A percentile compares a stretch with the other conserved stretches of the same genome.
Conservation (phyloP, 1,140 invertebrate genomes). For the Aphaenogaster rudis region DNA sequence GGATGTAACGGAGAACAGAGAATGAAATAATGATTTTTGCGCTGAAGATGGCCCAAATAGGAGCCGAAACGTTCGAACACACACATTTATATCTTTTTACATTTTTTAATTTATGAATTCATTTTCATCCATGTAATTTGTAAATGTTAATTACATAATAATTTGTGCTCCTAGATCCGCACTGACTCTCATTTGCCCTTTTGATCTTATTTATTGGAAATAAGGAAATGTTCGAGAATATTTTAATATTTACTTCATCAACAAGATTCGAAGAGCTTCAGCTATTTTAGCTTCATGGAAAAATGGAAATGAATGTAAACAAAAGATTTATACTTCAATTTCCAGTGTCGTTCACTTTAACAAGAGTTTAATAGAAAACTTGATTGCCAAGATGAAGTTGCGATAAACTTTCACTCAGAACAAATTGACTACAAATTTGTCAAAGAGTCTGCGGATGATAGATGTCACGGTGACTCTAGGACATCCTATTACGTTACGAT, state of each 20-base stretch:
- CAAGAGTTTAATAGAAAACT: conserved; percentile 53
- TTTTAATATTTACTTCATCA: conserved; percentile 32
- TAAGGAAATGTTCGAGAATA: conserved; percentile 2
- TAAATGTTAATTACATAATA: no score
- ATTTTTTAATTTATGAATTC: no score
- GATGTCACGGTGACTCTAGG: conserved; percentile 24
- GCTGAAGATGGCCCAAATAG: no score
- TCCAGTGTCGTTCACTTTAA: conserved; percentile 35
- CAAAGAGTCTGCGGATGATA: conserved; percentile 40
- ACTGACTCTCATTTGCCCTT: no score
- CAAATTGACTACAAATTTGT: conserved; percentile 53
- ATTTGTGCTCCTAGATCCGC: no score
- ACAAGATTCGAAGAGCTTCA: background rate
- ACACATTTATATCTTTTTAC: no score
- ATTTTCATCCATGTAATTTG: no score
- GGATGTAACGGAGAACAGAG: no score
- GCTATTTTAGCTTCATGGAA: conserved; percentile 13
- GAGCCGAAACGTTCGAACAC: no score
- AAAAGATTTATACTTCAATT: conserved; percentile 56
- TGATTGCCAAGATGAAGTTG: conserved; percentile 45
- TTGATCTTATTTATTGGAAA: background rate
- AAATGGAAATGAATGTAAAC: conserved; percentile 13
- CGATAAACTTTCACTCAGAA: conserved; percentile 37
- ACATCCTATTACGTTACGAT: conserved; percentile 41
- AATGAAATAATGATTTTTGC: no score